Base-by-base conservation (phyloP, 92 coral and sea anemone species). In the Palythoa grandis region DNA sequence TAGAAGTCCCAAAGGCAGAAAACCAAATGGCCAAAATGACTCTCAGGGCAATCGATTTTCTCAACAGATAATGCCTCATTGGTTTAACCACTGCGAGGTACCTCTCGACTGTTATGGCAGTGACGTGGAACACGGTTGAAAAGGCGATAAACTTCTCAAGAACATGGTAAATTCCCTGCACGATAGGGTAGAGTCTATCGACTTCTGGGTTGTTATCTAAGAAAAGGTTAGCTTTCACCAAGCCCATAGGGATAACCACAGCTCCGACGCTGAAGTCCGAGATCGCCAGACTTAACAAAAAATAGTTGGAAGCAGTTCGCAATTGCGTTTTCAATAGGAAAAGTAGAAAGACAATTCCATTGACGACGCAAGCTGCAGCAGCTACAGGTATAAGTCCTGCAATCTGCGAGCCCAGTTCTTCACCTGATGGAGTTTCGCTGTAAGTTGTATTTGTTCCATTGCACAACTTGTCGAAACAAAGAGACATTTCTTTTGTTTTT, bases 51-150 rank as follows among this genome's bases (percentile, higher is more conserved):
- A 61, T 48, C 17, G 85, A 65, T 11, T 80, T 70, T 43, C 74
- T 80, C 74, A 80, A 22, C 22, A 66, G 85, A 48, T 20, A 63
- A 50, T 67, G 85, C 17, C 47, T 80, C 43, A 80, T 16, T 0
- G 85, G 85, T 65, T 16, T 24, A 22, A 65, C 38, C 3, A 80
- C 48, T 5, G 60, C 85, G 8, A 80, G 43, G 19, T 80, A 63
- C 47, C 85, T 65, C 43, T 80, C 85, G 58, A 80, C 19, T 80
- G 85, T 80, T 11, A 80, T 80, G 43, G 85, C 85, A 20, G 61
- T 80, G 43, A 80, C 74, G 43, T 80, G 85, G 63, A 66, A 80
- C 52, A 47, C 63, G 15, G 85, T 80, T 0, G 85, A 80, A 39
- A 80, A 80, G 13, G 85, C 85, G 22, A 80, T 67, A 19, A 66